Percentiles rank a stretch among this genome's conserved stretches.
Evolutionary conservation across 1,140 invertebrate genomes (phyloP).

Genomic region (Planococcus citri): DNA sequence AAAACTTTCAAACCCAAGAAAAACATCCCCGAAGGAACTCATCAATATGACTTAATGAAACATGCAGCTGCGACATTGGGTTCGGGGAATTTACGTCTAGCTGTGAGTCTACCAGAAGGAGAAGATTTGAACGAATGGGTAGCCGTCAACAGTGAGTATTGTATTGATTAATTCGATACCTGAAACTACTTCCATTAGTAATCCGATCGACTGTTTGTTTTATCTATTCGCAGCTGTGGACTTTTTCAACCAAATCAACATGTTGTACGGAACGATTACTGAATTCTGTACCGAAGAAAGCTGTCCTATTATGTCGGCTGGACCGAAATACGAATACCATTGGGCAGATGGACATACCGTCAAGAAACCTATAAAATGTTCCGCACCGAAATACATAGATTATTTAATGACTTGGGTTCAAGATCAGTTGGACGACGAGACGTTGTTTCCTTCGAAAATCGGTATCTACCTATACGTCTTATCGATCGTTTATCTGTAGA

Average conservation of each 20-base stretch:
- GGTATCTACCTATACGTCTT: slow-evolving; percentile 46
- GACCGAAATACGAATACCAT: slow-evolving; percentile 98
- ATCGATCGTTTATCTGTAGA: slow-evolving; percentile 9
- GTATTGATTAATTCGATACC: neutral
- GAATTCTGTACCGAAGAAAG: slow-evolving; percentile 98
- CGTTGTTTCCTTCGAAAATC: slow-evolving; percentile 97
- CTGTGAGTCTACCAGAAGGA: slow-evolving; percentile 94
- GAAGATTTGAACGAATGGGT: slow-evolving; percentile 99
- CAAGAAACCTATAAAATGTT: slow-evolving; percentile 98
- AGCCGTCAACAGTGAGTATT: slow-evolving; percentile 86
- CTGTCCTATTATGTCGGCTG: slow-evolving; percentile 94
- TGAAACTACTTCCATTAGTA: neutral
- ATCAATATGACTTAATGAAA: slow-evolving; percentile 99
- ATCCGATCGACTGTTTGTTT: too few species aligned
- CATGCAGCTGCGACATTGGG: slow-evolving; percentile 96
- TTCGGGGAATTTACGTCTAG: slow-evolving; percentile 88
- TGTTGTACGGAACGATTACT: slow-evolving; percentile 98
- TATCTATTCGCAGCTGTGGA: slow-evolving; percentile 70
- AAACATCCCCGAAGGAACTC: slow-evolving; percentile 96
- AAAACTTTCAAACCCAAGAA: slow-evolving; percentile 99
- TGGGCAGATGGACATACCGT: slow-evolving; percentile 98
- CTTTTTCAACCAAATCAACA: slow-evolving; percentile 99
- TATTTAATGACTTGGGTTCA: slow-evolving; percentile 99
- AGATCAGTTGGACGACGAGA: slow-evolving; percentile 97
- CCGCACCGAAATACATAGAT: slow-evolving; percentile 98